phyloP scores from a whole-genome alignment of 2,113 vertebrate species.

The Gasterosteus nipponicus region DNA sequence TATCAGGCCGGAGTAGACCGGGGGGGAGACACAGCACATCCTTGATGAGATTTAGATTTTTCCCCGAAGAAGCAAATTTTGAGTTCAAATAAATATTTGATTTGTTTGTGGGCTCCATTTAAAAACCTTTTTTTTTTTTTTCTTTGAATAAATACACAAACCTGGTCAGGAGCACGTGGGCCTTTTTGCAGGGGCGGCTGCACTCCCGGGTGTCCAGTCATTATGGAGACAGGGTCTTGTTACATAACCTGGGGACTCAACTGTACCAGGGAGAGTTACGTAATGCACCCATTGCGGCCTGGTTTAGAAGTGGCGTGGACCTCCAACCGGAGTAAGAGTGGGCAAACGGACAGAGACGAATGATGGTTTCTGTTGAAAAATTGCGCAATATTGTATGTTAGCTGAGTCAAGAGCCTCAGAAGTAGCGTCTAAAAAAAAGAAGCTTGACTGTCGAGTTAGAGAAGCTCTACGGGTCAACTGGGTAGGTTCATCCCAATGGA shows the following conservation, averaged over 20 bases:
- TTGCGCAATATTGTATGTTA: not conserved
- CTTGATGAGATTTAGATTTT: too few relatives aligned
- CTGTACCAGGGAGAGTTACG: slow-evolving; percentile 33
- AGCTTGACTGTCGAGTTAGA: not conserved
- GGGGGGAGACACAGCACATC: too few relatives aligned
- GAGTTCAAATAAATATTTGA: not conserved
- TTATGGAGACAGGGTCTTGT: slow-evolving; percentile 46
- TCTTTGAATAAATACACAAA: too few relatives aligned
- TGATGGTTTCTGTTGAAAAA: not conserved
- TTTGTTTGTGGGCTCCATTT: not conserved
- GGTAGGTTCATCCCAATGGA: slow-evolving; percentile 49
- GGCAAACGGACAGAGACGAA: not conserved
- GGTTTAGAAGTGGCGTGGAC: slow-evolving; percentile 14
- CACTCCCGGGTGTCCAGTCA: slow-evolving; percentile 11
- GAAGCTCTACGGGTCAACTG: not conserved
- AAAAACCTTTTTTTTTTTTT: not conserved
- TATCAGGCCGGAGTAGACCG: too few relatives aligned
- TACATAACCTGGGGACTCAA: slow-evolving; percentile 48
- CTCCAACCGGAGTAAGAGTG: not conserved
- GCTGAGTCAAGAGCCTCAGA: not conserved
- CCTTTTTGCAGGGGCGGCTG: slow-evolving; percentile 4
- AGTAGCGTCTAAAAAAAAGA: not conserved
- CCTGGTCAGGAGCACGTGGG: not conserved
- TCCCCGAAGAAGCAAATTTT: too few relatives aligned
- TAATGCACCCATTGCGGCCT: slow-evolving; percentile 26